Base-by-base conservation (phyloP, 2,113 vertebrate genomes). In the Corynorhinus townsendii region DNA sequence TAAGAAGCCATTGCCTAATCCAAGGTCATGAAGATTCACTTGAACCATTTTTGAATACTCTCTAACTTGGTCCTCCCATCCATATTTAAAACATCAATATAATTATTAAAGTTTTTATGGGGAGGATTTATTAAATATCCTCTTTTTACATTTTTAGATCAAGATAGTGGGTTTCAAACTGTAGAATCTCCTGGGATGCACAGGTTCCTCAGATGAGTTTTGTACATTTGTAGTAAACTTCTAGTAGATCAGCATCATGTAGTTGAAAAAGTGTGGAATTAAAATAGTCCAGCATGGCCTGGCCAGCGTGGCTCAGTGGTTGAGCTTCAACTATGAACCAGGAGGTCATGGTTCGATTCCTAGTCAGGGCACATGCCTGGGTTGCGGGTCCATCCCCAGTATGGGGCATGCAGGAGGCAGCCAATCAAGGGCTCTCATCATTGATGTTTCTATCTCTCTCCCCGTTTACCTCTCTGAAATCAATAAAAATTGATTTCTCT, bases 91-190 rank as follows among this genome's bases (percentile, higher is more conserved):
- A 89, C 15, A 75, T 69, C 47, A 85, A 26, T 85, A 47, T 79
- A 88, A 88, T 22, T 49, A 14, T 80, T 66, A 94, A 89, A n/a
- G 4, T 76, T 90, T 95, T 82, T 68, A 49, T 86, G 54, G 76
- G 56, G 68, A 73, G 10, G 7, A 14, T 69, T 96, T 89, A 89
- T 89, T 92, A 69, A 86, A 40, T 86, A 9, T 82, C 52, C 28
- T 75, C 9, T 90, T 33, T 35, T 22, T 75, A 88, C 87, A 22
- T 73, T 66, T 94, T 94, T 77, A 54, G 17, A 47, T 82, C 38
- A 68, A 8, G 17, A 20, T 85, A 59, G 33, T 92, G 3, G 6
- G 45, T 92, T 85, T 94, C 49, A 86, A 89, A 81, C 28, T 68
- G 75, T 59, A 85, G 33, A 85, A n/a, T 94, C 47, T 89, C 28